A percentile compares a stretch with the other conserved stretches of the same genome.
phyloP scores from a whole-genome alignment of 2,113 vertebrate genomes.

The Ramphastos sulfuratus region DNA sequence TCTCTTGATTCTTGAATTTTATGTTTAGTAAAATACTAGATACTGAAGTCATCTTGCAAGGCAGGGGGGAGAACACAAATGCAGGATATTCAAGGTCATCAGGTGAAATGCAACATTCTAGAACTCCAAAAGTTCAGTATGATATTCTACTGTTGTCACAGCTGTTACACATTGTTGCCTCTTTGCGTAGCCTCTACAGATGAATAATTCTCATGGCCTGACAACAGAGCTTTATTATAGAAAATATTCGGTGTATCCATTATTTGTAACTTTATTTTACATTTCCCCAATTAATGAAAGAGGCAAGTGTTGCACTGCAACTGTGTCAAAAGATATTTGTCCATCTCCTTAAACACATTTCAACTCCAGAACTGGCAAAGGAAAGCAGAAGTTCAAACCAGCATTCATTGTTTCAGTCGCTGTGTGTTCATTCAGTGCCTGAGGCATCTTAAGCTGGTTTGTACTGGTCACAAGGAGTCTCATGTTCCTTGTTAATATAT shows the following conservation, averaged over 20 bases:
- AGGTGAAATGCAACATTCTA: neutral
- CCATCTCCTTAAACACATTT: neutral
- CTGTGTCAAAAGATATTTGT: neutral
- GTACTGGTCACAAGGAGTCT: neutral
- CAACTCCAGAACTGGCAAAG: neutral
- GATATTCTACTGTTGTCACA: neutral
- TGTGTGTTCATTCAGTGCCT: neutral
- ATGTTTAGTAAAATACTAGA: neutral
- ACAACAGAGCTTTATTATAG: neutral
- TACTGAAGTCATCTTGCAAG: neutral
- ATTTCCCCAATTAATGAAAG: neutral
- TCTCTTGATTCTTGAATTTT: neutral
- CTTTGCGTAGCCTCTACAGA: neutral
- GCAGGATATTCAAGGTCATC: neutral
- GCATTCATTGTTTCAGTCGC: neutral
- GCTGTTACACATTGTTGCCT: neutral
- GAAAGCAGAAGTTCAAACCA: neutral
- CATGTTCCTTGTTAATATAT: neutral
- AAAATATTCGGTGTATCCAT: neutral
- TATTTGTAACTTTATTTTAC: neutral
- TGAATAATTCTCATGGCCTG: neutral
- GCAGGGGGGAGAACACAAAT: neutral
- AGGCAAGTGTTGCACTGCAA: neutral
- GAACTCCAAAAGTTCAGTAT: neutral
- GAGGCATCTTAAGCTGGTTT: neutral